Percentiles rank a stretch among this genome's conserved stretches.
These are phyloP conservation scores for Cottus gobio DNA, from an alignment of 2,113 vertebrate genomes.

Conservation along the genomic window DNA sequence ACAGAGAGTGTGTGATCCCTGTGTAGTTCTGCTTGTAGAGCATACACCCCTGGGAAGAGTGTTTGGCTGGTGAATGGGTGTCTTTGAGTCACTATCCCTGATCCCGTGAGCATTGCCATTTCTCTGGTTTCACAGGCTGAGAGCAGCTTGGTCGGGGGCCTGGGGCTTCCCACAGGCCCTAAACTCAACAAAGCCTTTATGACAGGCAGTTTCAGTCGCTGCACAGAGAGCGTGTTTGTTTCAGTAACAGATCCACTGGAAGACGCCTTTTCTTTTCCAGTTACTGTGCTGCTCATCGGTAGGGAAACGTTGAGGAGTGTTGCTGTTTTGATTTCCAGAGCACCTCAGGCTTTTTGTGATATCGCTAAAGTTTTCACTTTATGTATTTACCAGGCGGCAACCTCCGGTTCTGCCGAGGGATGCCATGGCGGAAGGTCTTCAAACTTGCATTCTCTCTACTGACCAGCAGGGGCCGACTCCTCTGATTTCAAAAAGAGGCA, in stretches of 20 bases:
- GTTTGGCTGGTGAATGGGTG: conserved; percentile 60
- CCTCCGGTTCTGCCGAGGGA: background rate
- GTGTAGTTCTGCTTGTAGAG: conserved; percentile 16
- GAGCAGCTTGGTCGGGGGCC: conserved; percentile 51
- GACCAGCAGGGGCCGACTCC: background rate
- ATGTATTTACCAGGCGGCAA: background rate
- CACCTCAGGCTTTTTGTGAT: background rate
- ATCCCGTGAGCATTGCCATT: conserved; percentile 72
- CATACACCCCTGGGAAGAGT: conserved; percentile 45
- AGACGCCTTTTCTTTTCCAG: conserved; percentile 6
- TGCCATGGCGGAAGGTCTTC: background rate
- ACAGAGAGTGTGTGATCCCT: conserved; percentile 42
- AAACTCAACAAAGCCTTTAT: conserved; percentile 66
- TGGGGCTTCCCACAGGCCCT: conserved; percentile 56
- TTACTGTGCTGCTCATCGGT: conserved; percentile 6
- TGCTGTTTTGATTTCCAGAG: background rate
- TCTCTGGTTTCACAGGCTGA: conserved; percentile 73
- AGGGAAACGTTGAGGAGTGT: background rate
- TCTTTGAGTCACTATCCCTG: conserved; percentile 62
- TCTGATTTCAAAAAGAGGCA: background rate
- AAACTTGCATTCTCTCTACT: background rate
- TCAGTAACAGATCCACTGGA: conserved; percentile 18
- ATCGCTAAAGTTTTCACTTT: background rate
- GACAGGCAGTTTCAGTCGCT: conserved; percentile 58
- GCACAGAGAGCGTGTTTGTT: conserved; percentile 42